Evolutionary conservation across 2,113 vertebrate species (phyloP), one percentile per base, ranked within the genome.

Genomic region (Larimichthys crocea): DNA sequence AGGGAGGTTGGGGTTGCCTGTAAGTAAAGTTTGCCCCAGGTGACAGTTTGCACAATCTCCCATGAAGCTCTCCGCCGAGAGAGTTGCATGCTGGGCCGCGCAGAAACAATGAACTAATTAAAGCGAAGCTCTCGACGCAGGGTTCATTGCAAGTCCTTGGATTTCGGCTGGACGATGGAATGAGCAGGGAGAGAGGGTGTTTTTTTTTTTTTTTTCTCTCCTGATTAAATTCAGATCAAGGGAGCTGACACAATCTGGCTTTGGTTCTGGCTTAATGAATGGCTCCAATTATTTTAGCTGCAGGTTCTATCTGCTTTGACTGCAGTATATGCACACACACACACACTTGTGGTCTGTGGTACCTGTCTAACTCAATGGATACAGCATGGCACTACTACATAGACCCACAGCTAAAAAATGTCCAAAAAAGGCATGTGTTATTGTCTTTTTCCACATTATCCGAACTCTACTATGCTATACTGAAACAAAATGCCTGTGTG

Each of bases 91-190:
- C 89, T 83, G 85, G 65, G 86, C 69, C 55, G 46, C 20, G 40
- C 61, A 85, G 87, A 88, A 93, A 94, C 90, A 93, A 88, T 83
- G 84, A 53, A 71, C 86, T 91, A 93, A 94, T 94, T 93, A 94
- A 91, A 82, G 77, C 62, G 52, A 88, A 80, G 83, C 83, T 83
- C 87, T 91, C 20, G 15, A 84, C 24, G 64, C 78, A 60, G 82
- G 82, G 89, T 88, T 92, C 89, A 93, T 63, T 61, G 65, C 67
- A 50, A 92, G 90, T 88, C 80, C 72, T 90, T 79, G 86, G 82
- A 88, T 91, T 90, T 85, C 75, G 57, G 86, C 63, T 88, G 86
- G 84, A 89, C 55, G 59, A 48, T 79, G 70, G 76, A 89, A 88
- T 61, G 84, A 85, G 65, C 5, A 4, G 52, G 46, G 57, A 74